Percentiles rank a stretch among this genome's conserved stretches.
phyloP scores from a whole-genome alignment of 1,140 invertebrate species.

The Drosophila serrata region DNA sequence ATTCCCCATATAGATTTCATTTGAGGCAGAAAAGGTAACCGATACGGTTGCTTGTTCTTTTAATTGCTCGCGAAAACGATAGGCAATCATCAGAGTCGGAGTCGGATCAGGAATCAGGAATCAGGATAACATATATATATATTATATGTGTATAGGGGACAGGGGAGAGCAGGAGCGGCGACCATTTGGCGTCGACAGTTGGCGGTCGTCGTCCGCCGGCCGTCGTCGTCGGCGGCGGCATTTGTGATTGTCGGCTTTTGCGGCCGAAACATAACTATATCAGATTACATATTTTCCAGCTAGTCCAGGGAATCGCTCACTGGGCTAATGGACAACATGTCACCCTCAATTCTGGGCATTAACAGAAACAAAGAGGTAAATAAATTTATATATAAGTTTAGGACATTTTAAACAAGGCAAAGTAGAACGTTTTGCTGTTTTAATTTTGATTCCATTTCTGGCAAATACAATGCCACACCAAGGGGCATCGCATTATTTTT shows the following conservation, averaged over 20 bases:
- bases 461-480: constrained; percentile 71
- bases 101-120: constrained; percentile 35
- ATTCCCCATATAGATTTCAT: constrained; percentile 75
- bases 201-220: constrained; percentile 32
- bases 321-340: constrained; percentile 25
- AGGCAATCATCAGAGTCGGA: constrained; percentile 64
- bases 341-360: constrained; percentile 2
- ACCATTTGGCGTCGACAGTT: constrained; percentile 56
- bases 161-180: constrained; percentile 10
- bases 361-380: background rate
- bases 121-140: constrained; percentile 37
- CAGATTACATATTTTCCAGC: constrained; percentile 60
- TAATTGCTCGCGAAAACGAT: constrained; percentile 80
- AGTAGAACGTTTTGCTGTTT: background rate
- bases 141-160: background rate
- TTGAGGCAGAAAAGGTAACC: constrained; percentile 55
- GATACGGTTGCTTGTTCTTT: constrained; percentile 78
- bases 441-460: background rate
- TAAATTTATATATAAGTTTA: background rate
- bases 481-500: constrained; percentile 73
- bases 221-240: constrained; percentile 35
- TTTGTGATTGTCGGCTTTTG: constrained; percentile 77
- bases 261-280: constrained; percentile 76
- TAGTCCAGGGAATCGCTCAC: constrained; percentile 1
- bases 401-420: background rate